Percentiles rank a stretch among this genome's conserved stretches.
Conservation (phyloP, 2,797 vertebrate genomes). For the Anguilla obscura region DNA sequence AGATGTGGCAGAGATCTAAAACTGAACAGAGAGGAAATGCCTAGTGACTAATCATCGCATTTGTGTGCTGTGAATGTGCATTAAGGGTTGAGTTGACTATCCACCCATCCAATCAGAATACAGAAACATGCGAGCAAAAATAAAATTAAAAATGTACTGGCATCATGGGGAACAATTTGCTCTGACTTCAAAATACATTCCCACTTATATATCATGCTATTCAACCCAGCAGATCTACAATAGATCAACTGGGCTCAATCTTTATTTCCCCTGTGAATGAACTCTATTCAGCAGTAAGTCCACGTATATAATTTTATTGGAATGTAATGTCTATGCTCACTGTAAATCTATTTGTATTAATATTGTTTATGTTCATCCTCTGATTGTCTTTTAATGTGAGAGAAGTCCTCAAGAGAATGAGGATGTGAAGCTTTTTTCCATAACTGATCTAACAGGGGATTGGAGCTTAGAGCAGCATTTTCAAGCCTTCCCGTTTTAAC, state of each 20-base stretch:
- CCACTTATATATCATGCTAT: not conserved
- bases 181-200: not conserved
- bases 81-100: not conserved
- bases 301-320: not conserved
- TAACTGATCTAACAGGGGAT: not conserved
- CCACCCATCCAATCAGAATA: not conserved
- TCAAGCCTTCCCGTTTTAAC: not conserved
- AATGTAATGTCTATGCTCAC: not conserved
- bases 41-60: not conserved
- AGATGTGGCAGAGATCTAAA: not conserved
- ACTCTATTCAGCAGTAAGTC: not conserved
- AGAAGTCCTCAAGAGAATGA: not conserved
- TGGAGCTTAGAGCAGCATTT: not conserved
- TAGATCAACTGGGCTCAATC: not conserved
- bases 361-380: not conserved
- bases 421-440: not conserved
- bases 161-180: not conserved
- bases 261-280: not conserved
- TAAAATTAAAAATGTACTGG: not conserved
- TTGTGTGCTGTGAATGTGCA: not conserved
- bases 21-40: not conserved
- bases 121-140: not conserved
- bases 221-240: not conserved
- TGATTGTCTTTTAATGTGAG: not conserved
- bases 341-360: not conserved